phyloP scores from a whole-genome alignment of 2,797 vertebrate species.

The Tenualosa thibaudeaui region DNA sequence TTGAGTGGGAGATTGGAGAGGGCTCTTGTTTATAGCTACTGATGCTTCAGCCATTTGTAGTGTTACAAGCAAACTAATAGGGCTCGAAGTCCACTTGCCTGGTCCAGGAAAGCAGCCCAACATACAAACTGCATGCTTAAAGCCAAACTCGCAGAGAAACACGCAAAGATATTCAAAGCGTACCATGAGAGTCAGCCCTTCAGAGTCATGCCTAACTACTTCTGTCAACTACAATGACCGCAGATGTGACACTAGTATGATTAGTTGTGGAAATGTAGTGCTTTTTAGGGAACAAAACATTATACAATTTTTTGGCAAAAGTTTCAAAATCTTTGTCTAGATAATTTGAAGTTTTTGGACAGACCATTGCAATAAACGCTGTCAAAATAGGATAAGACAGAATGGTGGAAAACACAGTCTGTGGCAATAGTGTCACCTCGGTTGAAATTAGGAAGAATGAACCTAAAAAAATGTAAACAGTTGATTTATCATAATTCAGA shows the following conservation, averaged over 20 bases:
- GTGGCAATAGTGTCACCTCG: background rate
- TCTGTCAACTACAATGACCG: conserved; percentile 18
- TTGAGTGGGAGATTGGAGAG: conserved; percentile 37
- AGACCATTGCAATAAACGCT: background rate
- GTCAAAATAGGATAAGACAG: background rate
- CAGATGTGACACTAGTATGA: background rate
- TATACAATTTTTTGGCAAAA: background rate
- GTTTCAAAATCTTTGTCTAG: background rate
- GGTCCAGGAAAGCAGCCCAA: conserved; percentile 41
- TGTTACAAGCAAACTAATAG: conserved; percentile 41
- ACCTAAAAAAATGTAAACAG: background rate
- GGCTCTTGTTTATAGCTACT: conserved; percentile 46
- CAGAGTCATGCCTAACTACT: conserved; percentile 14
- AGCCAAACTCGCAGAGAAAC: conserved; percentile 26
- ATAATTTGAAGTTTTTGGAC: background rate
- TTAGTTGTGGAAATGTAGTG: background rate
- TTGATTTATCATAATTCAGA: background rate
- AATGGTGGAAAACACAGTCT: background rate
- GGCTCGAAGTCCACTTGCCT: conserved; percentile 49
- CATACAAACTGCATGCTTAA: conserved; percentile 41
- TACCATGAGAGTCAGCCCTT: background rate
- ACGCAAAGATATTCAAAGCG: conserved; percentile 4
- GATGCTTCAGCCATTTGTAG: conserved; percentile 52
- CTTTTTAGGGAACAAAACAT: background rate
- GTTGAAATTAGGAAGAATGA: background rate